Evolutionary conservation across 2,113 vertebrate genomes (phyloP), one percentile per base, ranked within the genome.

Genomic region (Sigmodon hispidus): DNA sequence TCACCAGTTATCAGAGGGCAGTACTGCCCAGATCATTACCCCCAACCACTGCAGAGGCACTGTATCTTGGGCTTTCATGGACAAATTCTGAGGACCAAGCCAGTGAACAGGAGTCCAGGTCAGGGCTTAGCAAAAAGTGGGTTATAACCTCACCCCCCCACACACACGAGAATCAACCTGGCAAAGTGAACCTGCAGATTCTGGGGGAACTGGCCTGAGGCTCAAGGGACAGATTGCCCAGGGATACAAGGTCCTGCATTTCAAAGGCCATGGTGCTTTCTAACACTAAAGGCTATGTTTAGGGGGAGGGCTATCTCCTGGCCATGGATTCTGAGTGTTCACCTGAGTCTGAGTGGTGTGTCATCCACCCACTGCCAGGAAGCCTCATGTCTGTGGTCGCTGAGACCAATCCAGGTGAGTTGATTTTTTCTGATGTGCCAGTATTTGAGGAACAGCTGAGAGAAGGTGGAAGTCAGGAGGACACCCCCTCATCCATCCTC

Each of bases 281-380:
- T n/a, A 55, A 26, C 2, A 40, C 69, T 59, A 19, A 43, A 87
- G 34, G 22, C 40, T 24, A 61, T 57, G 43, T 0, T 26, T 52
- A 48, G 1, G 3, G 31, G 0, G 22, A 0, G 0, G 15, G 36
- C 29, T 43, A 17, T 48, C 59, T 16, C 83, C 24, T 3, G 9
- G 0, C 40, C 5, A 10, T 13, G 24, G 43, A 17, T 55, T 17
- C 15, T 3, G 65, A 65, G 73, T 40, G 40, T 16, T 22, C 89
- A 98, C 98, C 83, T 65, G n/a, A 96, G 34, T 7, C 61, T 26
- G 22, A 94, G 9, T 0, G 73, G 4, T 0, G 7, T 50, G 12
- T 83, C 7, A 0, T 97, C 91, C 57, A 90, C 79, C 98, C 97
- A 97, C 1, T 57, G 36, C 97, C 97, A 98, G 5, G 84, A 5